Evolutionary conservation across 2,888 invertebrate genomes (phyloP), one percentile per base, ranked within the genome.

Genomic region (Subacronicta megacephala): DNA sequence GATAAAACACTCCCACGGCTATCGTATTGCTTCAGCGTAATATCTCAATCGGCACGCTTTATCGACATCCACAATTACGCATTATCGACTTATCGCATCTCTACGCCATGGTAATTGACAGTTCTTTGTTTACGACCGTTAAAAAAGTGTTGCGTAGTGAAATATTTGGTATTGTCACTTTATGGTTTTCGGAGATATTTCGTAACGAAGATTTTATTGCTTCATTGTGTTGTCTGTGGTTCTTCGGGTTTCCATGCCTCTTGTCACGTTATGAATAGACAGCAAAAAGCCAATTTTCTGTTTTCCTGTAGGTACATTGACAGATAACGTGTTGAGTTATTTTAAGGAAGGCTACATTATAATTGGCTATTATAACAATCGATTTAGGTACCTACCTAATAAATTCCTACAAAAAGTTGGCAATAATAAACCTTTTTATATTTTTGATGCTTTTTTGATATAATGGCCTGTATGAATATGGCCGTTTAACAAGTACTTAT

Each of bases 91-190:
- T 50, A 50, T 41, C 44, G 13, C 63, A 36, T 33, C 73, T 35
- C 75, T 67, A 65, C 26, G 35, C 16, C 46, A 56, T 53, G 31
- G 70, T 83, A 85, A 87, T 87, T 85, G 88, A 85, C 88, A 84
- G 79, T 53, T 51, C 51, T 67, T 83, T 84, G 82, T 89, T 88
- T 86, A 82, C 68, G 52, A 70, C 56, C 63, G 66, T 69, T 72
- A 54, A 71, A 73, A 78, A 79, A 68, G 55, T 36, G 20, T 70
- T 62, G 51, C 49, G 47, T 72, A 73, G 68, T 72, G 59, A 65
- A 75, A 72, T 72, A 64, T 52, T 58, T 64, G 65, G 50, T 37
- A 65, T 62, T 61, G 57, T 50, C 52, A 46, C 35, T 51, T 71
- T 63, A 74, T 69, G 53, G 60, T 62, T 57, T 68, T 57, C 49